Conservation (phyloP, 1,140 invertebrate genomes). For the Drosophila subobscura region DNA sequence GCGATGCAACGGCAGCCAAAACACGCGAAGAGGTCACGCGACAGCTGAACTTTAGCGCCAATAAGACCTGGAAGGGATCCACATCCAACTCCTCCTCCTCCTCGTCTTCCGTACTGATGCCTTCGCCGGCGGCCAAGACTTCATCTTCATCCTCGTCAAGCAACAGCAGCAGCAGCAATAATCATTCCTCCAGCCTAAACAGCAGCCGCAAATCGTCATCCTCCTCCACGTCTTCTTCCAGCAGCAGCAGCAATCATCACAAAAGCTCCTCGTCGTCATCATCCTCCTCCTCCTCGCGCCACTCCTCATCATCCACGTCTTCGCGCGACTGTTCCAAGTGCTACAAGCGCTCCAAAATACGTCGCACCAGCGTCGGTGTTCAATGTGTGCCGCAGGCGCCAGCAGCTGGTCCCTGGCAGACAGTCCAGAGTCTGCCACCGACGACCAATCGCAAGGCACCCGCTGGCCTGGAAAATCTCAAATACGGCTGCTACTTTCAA, state of each 20-base stretch:
- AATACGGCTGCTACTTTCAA: slow-evolving; percentile 91
- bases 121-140: slow-evolving; percentile 68
- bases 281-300: slow-evolving; percentile 62
- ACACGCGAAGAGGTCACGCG: slow-evolving; percentile 75
- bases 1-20: slow-evolving; percentile 47
- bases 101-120: slow-evolving; percentile 65
- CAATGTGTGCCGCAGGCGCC: slow-evolving; percentile 84
- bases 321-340: slow-evolving; percentile 86
- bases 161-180: slow-evolving; percentile 38
- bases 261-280: slow-evolving; percentile 57
- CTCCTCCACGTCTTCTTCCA: slow-evolving; percentile 62
- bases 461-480: slow-evolving; percentile 85
- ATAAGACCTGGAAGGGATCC: slow-evolving; percentile 7
- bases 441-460: slow-evolving; percentile 71
- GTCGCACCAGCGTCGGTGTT: slow-evolving; percentile 86
- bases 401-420: slow-evolving; percentile 52
- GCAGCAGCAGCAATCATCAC: slow-evolving; percentile 57
- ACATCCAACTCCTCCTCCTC: slow-evolving; percentile 13
- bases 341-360: slow-evolving; percentile 86
- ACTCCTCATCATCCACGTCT: slow-evolving; percentile 63
- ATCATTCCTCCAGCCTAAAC: slow-evolving; percentile 55
- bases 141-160: slow-evolving; percentile 22
- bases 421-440: slow-evolving; percentile 76
- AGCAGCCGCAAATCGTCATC: slow-evolving; percentile 57
- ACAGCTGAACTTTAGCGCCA: slow-evolving; percentile 62